Evolutionary conservation across 2,888 invertebrate species (phyloP).

Genomic region (Spisula subtruncata): DNA sequence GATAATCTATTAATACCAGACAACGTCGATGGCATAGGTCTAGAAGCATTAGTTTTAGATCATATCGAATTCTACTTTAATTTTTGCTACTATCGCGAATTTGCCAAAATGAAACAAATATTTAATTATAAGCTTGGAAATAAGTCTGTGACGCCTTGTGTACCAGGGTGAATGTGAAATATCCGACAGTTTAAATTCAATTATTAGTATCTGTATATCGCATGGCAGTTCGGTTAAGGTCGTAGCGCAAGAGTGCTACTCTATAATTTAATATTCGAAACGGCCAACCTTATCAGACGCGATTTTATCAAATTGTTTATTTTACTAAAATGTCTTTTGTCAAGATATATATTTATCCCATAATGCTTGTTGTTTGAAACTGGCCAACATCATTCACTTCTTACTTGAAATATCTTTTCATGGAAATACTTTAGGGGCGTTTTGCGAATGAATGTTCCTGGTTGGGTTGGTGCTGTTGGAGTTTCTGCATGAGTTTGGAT

Average conservation of each 20-base stretch:
- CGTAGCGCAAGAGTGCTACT: neutral
- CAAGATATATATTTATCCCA: neutral
- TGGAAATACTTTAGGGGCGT: too few relatives aligned
- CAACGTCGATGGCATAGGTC: neutral
- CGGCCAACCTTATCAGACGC: neutral
- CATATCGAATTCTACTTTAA: neutral
- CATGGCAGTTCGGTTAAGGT: neutral
- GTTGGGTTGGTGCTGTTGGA: too few relatives aligned
- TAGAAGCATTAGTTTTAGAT: neutral
- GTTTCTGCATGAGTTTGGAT: too few relatives aligned
- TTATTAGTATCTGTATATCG: neutral
- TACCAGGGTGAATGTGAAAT: neutral
- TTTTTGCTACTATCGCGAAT: neutral
- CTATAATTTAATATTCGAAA: neutral
- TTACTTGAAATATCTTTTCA: too few relatives aligned
- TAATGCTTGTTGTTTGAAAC: conserved; percentile 5
- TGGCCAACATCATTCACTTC: neutral
- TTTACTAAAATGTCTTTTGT: neutral
- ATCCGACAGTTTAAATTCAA: neutral
- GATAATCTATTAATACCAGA: neutral
- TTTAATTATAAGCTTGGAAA: neutral
- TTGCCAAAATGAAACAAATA: conserved; percentile 2
- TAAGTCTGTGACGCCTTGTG: neutral
- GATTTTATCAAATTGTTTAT: conserved; percentile 3
- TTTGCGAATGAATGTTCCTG: too few relatives aligned